A percentile compares a stretch with the other conserved stretches of the same genome.
Conservation (phyloP, 2,797 vertebrate species). For the Crenichthys baileyi region DNA sequence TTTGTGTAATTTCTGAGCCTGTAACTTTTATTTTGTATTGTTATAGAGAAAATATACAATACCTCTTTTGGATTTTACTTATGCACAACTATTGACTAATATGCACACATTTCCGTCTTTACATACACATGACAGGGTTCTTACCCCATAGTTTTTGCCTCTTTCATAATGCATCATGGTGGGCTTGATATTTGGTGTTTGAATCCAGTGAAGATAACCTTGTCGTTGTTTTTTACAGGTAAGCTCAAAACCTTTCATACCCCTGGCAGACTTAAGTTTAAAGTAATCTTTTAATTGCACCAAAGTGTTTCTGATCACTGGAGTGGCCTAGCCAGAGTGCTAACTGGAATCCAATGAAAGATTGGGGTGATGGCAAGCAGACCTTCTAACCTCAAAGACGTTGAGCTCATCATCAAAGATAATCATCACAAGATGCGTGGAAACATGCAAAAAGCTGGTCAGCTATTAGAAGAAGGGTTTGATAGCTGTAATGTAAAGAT, state of each 20-base stretch:
- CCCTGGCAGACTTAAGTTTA: background rate
- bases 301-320: too few species aligned
- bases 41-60: too few species aligned
- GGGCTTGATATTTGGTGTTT: conserved; percentile 1
- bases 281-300: too few species aligned
- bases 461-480: background rate
- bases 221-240: background rate
- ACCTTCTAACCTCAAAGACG: background rate
- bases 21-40: too few species aligned
- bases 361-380: background rate
- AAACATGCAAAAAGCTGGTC: background rate
- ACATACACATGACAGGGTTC: too few species aligned
- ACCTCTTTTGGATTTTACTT: too few species aligned
- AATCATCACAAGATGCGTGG: background rate
- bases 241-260: background rate
- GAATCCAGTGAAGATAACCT: background rate
- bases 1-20: too few species aligned
- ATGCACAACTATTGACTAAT: too few species aligned
- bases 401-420: background rate
- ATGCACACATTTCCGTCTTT: too few species aligned
- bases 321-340: background rate
- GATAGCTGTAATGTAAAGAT: background rate
- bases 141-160: too few species aligned
- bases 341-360: background rate
- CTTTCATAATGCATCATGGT: conserved; percentile 10